phyloP scores from a whole-genome alignment of 2,113 vertebrate genomes.

The Perca flavescens region DNA sequence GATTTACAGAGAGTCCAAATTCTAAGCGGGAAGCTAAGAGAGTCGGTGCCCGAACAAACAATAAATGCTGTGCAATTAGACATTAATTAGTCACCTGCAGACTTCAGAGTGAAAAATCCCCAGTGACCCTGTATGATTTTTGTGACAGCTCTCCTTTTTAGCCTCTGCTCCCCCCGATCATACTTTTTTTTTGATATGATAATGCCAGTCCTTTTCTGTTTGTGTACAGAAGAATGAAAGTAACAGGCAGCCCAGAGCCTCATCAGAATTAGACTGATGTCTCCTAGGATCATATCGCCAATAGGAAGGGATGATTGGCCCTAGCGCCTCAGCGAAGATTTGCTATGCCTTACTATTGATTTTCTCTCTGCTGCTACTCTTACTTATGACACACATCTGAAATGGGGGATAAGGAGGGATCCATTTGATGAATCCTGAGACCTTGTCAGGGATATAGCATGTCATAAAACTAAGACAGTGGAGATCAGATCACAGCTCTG shows the following conservation, averaged over 20 bases:
- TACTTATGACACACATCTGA: conserved; percentile 77
- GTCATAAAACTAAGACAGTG: conserved; percentile 69
- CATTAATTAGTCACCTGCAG: conserved; percentile 68
- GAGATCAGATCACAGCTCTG: conserved; percentile 58
- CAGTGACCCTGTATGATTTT: conserved; percentile 43
- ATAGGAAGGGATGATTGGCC: conserved; percentile 75
- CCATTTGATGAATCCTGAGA: conserved; percentile 77
- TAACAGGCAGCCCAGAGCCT: conserved; percentile 65
- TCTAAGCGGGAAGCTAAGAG: conserved; percentile 39
- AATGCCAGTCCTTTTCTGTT: conserved; percentile 69
- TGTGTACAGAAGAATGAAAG: conserved; percentile 77
- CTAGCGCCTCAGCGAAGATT: conserved; percentile 63
- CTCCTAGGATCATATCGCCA: conserved; percentile 74
- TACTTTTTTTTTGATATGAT: conserved; percentile 57
- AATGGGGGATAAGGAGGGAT: conserved; percentile 75
- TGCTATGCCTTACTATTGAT: conserved; percentile 80
- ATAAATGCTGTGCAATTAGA: conserved; percentile 67
- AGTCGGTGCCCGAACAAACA: conserved; percentile 57
- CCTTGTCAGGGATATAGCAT: conserved; percentile 75
- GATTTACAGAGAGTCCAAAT: conserved; percentile 48
- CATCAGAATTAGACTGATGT: conserved; percentile 76
- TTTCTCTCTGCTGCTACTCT: conserved; percentile 76
- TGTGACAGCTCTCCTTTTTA: conserved; percentile 46
- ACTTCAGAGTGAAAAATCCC: conserved; percentile 50
- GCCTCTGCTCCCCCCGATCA: conserved; percentile 22